Conservation (phyloP, 1,140 invertebrate genomes). For the Tetramorium alpestre region DNA sequence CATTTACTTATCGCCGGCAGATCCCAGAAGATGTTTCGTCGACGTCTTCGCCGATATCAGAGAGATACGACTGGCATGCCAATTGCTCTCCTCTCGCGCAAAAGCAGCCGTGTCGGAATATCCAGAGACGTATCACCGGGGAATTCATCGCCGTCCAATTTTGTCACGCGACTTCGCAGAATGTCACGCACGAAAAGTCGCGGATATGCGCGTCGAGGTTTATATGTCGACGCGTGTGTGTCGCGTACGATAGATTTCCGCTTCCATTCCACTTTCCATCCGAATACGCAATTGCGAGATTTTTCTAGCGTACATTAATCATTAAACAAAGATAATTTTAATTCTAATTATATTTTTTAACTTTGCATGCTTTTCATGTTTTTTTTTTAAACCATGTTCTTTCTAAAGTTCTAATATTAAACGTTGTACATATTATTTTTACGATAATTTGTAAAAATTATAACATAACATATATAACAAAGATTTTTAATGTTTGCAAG, state of each 20-base stretch:
- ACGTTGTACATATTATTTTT: not conserved
- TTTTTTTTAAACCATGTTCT: not conserved
- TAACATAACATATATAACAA: not conserved
- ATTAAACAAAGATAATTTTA: not conserved
- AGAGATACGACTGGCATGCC: slow-evolving; percentile 35
- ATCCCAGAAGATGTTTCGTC: slow-evolving; percentile 44
- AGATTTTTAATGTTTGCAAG: not conserved
- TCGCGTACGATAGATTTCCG: slow-evolving; percentile 31
- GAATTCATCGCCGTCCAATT: slow-evolving; percentile 59
- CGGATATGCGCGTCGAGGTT: slow-evolving; percentile 39
- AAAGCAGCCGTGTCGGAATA: slow-evolving; percentile 37
- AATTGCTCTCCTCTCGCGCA: slow-evolving; percentile 49
- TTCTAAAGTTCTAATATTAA: slow-evolving; percentile 2
- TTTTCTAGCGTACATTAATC: not conserved
- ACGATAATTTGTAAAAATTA: not conserved
- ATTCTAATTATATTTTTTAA: not conserved
- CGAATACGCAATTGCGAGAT: slow-evolving; percentile 4
- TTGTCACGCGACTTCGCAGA: slow-evolving; percentile 48
- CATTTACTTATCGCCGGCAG: slow-evolving; percentile 18
- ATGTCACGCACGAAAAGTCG: slow-evolving; percentile 54
- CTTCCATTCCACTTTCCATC: slow-evolving; percentile 3
- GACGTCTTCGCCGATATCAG: slow-evolving; percentile 45
- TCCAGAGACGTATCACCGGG: slow-evolving; percentile 30
- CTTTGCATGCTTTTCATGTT: not conserved
- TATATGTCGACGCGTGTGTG: slow-evolving; percentile 23